Evolutionary conservation across 2,797 vertebrate genomes (phyloP).

Genomic region (Leptoclinus maculatus): DNA sequence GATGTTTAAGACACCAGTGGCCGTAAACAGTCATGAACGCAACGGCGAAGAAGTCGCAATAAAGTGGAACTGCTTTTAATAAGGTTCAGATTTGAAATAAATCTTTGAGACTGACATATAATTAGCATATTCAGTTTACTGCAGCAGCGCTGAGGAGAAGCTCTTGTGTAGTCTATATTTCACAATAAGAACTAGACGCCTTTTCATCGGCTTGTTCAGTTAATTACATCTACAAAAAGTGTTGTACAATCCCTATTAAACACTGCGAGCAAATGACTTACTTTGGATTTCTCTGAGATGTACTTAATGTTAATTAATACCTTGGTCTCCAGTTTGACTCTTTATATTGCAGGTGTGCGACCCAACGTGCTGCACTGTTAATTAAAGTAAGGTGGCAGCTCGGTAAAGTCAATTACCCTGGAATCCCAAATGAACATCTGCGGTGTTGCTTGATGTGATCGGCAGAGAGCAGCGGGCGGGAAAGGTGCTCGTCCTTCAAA

Average conservation of each 20-base stretch:
- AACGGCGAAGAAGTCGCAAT: neutral
- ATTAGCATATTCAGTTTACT: conserved; percentile 15
- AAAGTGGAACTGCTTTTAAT: conserved; percentile 23
- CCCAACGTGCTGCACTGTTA: conserved; percentile 63
- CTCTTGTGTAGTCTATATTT: conserved; percentile 31
- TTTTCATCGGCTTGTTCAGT: conserved; percentile 56
- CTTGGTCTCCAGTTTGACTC: conserved; percentile 63
- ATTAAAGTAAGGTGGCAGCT: conserved; percentile 76
- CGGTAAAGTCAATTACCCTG: conserved; percentile 72
- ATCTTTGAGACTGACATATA: conserved; percentile 11
- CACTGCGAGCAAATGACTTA: conserved; percentile 53
- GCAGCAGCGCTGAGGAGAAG: conserved; percentile 13
- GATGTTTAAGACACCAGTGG: conserved; percentile 41
- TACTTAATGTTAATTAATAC: conserved; percentile 80
- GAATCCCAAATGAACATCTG: conserved; percentile 60
- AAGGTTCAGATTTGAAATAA: conserved; percentile 20
- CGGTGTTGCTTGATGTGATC: conserved; percentile 51
- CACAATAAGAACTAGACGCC: conserved; percentile 40
- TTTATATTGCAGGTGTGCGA: conserved; percentile 51
- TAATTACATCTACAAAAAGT: conserved; percentile 55
- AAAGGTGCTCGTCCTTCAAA: conserved; percentile 50
- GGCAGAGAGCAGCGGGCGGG: conserved; percentile 25
- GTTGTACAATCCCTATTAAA: conserved; percentile 45
- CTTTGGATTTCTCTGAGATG: conserved; percentile 66
- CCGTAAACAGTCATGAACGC: conserved; percentile 42